A percentile compares a stretch with the other conserved stretches of the same genome.
Conservation (phyloP, 1,140 invertebrate species). For the Trichogramma pretiosum region DNA sequence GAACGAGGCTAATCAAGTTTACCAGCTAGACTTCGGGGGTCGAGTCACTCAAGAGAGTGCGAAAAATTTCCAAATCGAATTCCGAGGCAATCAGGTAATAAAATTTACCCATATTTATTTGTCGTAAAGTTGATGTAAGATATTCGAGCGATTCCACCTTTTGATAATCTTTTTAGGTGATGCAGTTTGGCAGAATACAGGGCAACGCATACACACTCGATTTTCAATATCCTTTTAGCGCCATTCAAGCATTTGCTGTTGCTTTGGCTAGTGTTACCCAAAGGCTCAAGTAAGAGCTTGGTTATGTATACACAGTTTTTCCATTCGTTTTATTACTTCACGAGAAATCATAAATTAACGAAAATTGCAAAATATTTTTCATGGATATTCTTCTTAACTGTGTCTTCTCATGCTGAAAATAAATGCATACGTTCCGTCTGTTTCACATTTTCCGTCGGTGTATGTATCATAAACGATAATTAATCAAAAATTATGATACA, state of each 20-base stretch:
- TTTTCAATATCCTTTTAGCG: conserved; percentile 98
- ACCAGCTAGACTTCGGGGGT: conserved; percentile 98
- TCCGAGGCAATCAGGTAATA: conserved; percentile 90
- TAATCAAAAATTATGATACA: too few relatives aligned
- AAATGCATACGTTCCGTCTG: too few relatives aligned
- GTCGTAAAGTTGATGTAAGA: too few relatives aligned
- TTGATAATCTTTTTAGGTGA: conserved; percentile 63
- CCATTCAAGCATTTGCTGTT: conserved; percentile 95
- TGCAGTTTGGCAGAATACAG: conserved; percentile 99
- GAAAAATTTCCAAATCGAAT: conserved; percentile 99
- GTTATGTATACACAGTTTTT: conserved; percentile 12
- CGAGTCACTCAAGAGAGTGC: conserved; percentile 98
- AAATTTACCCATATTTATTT: too few relatives aligned
- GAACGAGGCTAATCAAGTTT: conserved; percentile 98
- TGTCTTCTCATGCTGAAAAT: too few relatives aligned
- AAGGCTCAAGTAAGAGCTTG: conserved; percentile 93
- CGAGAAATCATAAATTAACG: too few relatives aligned
- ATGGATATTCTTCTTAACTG: too few relatives aligned
- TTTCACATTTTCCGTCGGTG: too few relatives aligned
- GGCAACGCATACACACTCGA: conserved; percentile 97
- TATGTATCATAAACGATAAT: too few relatives aligned
- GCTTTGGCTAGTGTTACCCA: conserved; percentile 98
- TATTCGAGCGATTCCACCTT: conserved; percentile 16
- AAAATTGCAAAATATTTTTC: too few relatives aligned
- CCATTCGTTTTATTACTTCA: neutral